These are phyloP conservation scores for Diploscapter pachys DNA, from an alignment of 1,140 invertebrate species.

Conservation along the genomic window DNA sequence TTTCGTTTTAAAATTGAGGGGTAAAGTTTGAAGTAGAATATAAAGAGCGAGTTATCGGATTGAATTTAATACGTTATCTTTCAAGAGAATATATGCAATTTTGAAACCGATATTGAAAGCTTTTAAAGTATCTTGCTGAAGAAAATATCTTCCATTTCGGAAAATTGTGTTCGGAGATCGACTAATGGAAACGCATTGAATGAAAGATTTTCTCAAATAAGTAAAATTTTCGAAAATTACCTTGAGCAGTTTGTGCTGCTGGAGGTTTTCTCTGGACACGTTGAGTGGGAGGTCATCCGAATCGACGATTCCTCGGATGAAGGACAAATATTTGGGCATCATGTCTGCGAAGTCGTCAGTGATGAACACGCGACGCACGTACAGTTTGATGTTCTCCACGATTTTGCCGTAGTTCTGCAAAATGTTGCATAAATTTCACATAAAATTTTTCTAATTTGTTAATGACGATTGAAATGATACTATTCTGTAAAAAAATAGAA, in stretches of 20 bases:
- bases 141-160: too few relatives aligned
- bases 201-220: slow-evolving; percentile 82
- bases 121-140: neutral
- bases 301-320: slow-evolving; percentile 92
- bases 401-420: slow-evolving; percentile 75
- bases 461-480: neutral
- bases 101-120: too few relatives aligned
- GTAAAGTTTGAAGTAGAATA: neutral
- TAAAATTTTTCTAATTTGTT: neutral
- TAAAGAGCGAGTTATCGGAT: too few relatives aligned
- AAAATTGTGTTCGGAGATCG: too few relatives aligned
- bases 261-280: slow-evolving; percentile 91
- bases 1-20: neutral
- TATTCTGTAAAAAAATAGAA: neutral
- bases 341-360: slow-evolving; percentile 99
- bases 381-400: slow-evolving; percentile 66
- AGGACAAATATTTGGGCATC: slow-evolving; percentile 95
- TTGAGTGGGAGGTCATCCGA: slow-evolving; percentile 98
- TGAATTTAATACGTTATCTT: too few relatives aligned
- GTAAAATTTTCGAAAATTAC: slow-evolving; percentile 89
- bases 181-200: neutral
- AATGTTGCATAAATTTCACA: neutral
- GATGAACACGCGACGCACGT: slow-evolving; percentile 94
- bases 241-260: slow-evolving; percentile 96
- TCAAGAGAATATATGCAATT: too few relatives aligned